Evolutionary conservation across 1,140 invertebrate species (phyloP).

Genomic region (Caenorhabditis inopinata): DNA sequence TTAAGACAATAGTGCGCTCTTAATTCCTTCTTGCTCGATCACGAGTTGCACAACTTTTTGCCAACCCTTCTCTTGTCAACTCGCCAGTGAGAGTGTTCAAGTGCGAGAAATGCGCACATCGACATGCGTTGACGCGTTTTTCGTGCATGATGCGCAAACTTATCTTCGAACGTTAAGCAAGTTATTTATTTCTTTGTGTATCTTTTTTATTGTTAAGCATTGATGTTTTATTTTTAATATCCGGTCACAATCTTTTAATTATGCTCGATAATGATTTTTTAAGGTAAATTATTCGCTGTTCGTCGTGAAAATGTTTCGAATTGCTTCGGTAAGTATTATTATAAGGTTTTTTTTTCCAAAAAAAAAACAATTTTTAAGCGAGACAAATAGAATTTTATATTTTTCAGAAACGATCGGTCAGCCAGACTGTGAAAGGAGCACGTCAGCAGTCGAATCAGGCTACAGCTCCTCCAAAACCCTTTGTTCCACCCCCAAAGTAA

Average conservation of each 20-base stretch:
- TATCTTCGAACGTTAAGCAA: slow-evolving; percentile 23
- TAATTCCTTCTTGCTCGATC: too few species aligned
- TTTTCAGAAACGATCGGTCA: slow-evolving; percentile 37
- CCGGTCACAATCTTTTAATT: not conserved
- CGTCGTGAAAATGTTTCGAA: slow-evolving; percentile 70
- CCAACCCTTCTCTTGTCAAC: too few species aligned
- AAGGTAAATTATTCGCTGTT: slow-evolving; percentile 78
- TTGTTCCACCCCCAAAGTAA: not conserved
- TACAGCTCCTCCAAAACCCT: not conserved
- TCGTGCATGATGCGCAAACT: slow-evolving; percentile 15
- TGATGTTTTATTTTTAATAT: not conserved
- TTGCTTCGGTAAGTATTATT: slow-evolving; percentile 16
- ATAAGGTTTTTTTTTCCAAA: not conserved
- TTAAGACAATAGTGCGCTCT: too few species aligned
- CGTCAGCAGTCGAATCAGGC: slow-evolving; percentile 21
- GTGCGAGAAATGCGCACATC: not conserved
- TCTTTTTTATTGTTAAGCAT: not conserved
- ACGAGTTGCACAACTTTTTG: too few species aligned
- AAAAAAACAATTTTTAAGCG: not conserved
- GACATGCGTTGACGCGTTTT: not conserved
- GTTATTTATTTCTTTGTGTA: not conserved
- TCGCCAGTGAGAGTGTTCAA: too few species aligned
- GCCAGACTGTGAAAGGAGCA: slow-evolving; percentile 27
- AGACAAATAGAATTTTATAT: not conserved
- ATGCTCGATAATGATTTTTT: too few species aligned